Base-by-base conservation (phyloP, 2,888 invertebrate genomes). In the Baccha elongata region DNA sequence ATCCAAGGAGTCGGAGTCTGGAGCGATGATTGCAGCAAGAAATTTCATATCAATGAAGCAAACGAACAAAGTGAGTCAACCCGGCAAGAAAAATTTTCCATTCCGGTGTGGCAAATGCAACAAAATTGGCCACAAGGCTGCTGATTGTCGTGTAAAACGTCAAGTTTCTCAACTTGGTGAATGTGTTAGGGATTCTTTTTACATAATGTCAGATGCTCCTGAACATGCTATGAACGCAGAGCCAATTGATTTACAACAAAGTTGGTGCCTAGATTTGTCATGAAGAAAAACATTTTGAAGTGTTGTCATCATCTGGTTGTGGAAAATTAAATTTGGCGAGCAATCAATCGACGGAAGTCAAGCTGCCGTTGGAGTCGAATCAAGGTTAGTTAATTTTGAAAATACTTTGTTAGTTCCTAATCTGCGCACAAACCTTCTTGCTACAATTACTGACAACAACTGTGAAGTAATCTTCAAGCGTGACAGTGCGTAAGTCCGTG, bases 331-430 rank as follows among this genome's bases (percentile, higher is more conserved):
- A 35, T 8, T 35, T 35, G 35, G 35, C 35, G 11, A 35, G 35
- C 35, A 35, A 35, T 35, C 35, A 35, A 35, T 35, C 35, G 3
- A 35, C 35, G 5, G 19, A 7, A 11, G 53, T 50, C 48, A 48
- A 21, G n/a, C 23, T 5, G 11, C 26, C 6, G 26, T 26, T 26
- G 26, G 26, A 26, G 26, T 26, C 26, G 26, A 26, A 65, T 37
- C 50, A 48, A 65, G 50, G 50, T 67, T 32, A 69, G 26, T 69
- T 37, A 19, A 68, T 46, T 52, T 55, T 21, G 42, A 55, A 68
- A 55, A 55, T 37, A 46, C 35, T 15, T 32, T 46, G 5, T 10
- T 26, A 26, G 26, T 26, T 26, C 26, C 26, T 26, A 6, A 26
- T 26, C 26, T 26, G 26, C 26, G 26, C 40, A 55, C 35, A 35